phyloP scores from a whole-genome alignment of 2,113 vertebrate species.

The Erinaceus europaeus region DNA sequence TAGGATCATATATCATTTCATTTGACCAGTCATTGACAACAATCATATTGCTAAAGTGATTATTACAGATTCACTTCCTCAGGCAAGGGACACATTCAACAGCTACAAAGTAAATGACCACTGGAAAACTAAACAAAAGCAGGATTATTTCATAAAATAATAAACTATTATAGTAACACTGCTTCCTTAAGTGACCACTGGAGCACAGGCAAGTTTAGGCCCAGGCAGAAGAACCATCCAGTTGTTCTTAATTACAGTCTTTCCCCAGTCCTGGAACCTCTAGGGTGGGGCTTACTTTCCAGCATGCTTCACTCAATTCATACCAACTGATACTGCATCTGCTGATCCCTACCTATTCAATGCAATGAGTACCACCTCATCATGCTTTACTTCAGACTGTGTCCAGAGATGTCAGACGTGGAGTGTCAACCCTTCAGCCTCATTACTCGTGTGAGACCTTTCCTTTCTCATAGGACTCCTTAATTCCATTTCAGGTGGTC shows the following conservation, averaged over 20 bases:
- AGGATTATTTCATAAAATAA: background rate
- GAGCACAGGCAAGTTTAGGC: background rate
- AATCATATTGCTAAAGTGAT: background rate
- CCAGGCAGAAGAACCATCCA: background rate
- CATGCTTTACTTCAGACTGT: too few species aligned
- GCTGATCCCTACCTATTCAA: too few species aligned
- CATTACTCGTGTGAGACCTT: too few species aligned
- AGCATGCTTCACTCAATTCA: too few species aligned
- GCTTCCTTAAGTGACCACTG: background rate
- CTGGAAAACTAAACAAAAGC: constrained; percentile 10
- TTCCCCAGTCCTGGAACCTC: constrained; percentile 9
- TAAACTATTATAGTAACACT: background rate
- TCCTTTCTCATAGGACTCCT: too few species aligned
- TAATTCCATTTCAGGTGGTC: too few species aligned
- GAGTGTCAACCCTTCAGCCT: too few species aligned
- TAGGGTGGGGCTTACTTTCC: too few species aligned
- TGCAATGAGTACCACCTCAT: too few species aligned
- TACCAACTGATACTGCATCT: too few species aligned
- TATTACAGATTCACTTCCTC: constrained; percentile 22
- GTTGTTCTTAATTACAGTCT: background rate
- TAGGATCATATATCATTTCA: background rate
- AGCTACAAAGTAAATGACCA: background rate
- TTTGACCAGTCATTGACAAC: background rate
- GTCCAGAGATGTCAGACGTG: too few species aligned
- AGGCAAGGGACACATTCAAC: background rate